phyloP scores from a whole-genome alignment of 2,113 vertebrate genomes.

The Notothenia rossii region DNA sequence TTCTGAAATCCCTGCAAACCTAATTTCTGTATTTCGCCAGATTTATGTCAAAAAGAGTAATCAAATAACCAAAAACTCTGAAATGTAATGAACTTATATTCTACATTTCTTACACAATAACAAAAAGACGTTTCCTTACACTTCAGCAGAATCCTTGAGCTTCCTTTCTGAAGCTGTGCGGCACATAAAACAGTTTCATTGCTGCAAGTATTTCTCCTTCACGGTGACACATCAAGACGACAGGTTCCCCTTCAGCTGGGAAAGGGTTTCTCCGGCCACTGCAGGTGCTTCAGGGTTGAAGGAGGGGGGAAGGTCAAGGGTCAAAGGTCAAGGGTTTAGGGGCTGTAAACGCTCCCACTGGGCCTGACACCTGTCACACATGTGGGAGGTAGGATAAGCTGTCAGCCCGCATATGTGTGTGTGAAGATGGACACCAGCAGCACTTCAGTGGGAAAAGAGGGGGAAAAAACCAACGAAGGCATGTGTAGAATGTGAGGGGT shows the following conservation, averaged over 20 bases:
- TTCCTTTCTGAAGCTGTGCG: neutral
- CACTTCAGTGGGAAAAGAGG: conserved; percentile 38
- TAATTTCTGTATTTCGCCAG: no score
- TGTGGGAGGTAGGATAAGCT: conserved; percentile 85
- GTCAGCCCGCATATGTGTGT: conserved; percentile 48
- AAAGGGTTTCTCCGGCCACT: conserved; percentile 28
- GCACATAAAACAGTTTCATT: no score
- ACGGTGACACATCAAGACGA: neutral
- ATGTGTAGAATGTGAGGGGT: conserved; percentile 75
- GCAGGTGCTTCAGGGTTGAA: conserved; percentile 70
- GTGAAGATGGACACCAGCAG: conserved; percentile 66
- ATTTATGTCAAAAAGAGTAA: no score
- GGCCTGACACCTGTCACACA: conserved; percentile 84
- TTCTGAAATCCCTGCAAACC: no score
- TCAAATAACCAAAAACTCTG: no score
- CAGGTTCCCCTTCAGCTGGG: conserved; percentile 49
- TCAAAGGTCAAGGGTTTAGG: conserved; percentile 79
- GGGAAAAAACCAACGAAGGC: conserved; percentile 48
- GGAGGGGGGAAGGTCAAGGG: conserved; percentile 58
- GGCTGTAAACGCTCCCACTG: conserved; percentile 78
- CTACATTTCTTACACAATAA: no score
- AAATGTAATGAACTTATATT: no score
- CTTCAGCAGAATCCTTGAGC: neutral
- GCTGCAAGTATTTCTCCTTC: conserved; percentile 7
- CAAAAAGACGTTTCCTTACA: no score